Evolutionary conservation across 2,113 vertebrate genomes (phyloP).

Genomic region (Tursiops truncatus): DNA sequence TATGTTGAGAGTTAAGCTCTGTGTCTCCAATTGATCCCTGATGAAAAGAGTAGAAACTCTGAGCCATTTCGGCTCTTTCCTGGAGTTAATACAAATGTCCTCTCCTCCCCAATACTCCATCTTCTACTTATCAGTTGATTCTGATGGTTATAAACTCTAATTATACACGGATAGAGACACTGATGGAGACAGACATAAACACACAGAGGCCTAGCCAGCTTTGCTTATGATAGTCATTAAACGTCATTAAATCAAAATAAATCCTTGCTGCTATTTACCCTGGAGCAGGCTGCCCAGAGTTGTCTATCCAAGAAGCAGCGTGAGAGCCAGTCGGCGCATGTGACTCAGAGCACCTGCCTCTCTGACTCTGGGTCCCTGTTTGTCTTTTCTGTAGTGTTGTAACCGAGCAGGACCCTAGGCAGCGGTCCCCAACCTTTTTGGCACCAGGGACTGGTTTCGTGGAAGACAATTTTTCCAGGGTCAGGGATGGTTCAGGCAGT

Average conservation of each 20-base stretch:
- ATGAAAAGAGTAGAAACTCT: neutral
- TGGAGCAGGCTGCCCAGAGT: neutral
- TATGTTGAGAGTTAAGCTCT: neutral
- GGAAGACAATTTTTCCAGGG: no score
- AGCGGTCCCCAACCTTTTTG: no score
- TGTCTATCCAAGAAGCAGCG: neutral
- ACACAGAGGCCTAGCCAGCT: neutral
- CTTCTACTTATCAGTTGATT: neutral
- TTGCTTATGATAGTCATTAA: neutral
- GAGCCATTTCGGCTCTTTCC: neutral
- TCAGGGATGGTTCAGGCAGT: no score
- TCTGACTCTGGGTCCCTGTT: rapidly evolving
- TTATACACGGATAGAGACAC: neutral
- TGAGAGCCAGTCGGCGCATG: rapidly evolving
- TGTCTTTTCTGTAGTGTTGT: neutral
- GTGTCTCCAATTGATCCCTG: neutral
- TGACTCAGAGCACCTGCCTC: neutral
- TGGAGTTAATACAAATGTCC: neutral
- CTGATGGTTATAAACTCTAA: neutral
- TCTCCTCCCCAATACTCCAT: no score
- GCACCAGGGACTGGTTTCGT: no score
- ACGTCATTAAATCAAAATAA: neutral
- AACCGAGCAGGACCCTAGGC: no score
- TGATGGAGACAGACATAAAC: neutral
- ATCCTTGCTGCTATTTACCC: neutral